Evolutionary conservation across 2,113 vertebrate genomes (phyloP), one percentile per base, ranked within the genome.

Genomic region (Brachypodius melanocephalos): DNA sequence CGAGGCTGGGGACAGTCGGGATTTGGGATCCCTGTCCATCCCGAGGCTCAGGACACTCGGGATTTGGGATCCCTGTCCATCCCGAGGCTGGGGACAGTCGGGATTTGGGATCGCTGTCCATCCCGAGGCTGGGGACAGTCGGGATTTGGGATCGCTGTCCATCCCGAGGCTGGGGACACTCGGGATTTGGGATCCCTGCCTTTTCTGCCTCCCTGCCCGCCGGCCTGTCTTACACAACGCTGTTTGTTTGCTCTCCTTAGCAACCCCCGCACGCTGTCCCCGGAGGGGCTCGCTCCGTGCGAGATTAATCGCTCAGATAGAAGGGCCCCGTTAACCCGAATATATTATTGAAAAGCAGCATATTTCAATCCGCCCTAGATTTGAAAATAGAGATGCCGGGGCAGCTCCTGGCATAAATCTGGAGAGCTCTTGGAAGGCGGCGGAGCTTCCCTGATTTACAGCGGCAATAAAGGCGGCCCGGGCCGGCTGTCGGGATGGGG

Each of bases 321-420:
- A 90, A 88, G 76, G 86, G 78, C 62, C 85, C 92, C 13, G 92
- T 96, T 97, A 94, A 91, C 92, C 92, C 43, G 94, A 91, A 94
- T 95, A 83, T 90, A 90, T 91, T 88, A 88, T 88, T 90, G 92
- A 95, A 90, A 90, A 79, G 3, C 93, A 58, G 54, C 82, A 66
- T 93, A 88, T 94, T 89, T 95, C 95, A 93, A 91, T 83, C 74
- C 36, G 95, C 75, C 92, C 95, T 43, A 73, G 62, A 91, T 94
- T 83, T 85, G 95, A 18, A 96, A 88, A 93, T 88, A 85, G 88
- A 96, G 95, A 65, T 85, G 96, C 85, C 26, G 22, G 95, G 94
- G 94, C 90, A 93, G 92, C 95, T 93, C 28, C 67, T 32, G 88
- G 78, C 90, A 66, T 88, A 88, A 96, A 95, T 95, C 89, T 68